Conservation (phyloP, 2,113 vertebrate genomes). For the Eublepharis macularius region DNA sequence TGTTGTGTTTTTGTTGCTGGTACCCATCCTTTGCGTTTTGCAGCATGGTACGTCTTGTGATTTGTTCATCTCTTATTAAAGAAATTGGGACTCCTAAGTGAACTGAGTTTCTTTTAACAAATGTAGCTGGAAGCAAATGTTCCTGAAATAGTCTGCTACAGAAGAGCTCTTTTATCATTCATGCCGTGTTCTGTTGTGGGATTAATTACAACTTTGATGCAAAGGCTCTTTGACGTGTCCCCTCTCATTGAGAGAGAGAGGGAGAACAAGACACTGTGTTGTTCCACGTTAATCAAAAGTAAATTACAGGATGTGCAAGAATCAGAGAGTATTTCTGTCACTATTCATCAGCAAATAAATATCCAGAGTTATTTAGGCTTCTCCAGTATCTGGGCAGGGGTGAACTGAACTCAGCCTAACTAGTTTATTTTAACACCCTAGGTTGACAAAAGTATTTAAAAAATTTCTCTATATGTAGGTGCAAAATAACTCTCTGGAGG, state of each 20-base stretch:
- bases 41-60: not conserved
- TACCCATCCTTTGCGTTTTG: not conserved
- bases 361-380: not conserved
- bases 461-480: not conserved
- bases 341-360: not conserved
- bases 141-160: not conserved
- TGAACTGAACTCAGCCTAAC: not conserved
- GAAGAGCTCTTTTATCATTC: not conserved
- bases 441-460: not conserved
- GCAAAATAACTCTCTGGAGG: not conserved
- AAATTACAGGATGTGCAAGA: not conserved
- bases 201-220: not conserved
- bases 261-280: not conserved
- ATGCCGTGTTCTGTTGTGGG: not conserved
- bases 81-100: not conserved
- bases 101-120: not conserved
- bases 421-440: not conserved
- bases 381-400: not conserved
- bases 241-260: not conserved
- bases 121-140: not conserved
- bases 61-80: not conserved
- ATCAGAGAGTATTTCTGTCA: not conserved
- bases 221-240: not conserved
- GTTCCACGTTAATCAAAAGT: not conserved
- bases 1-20: rapidly evolving